Base-by-base conservation (phyloP, 2,113 vertebrate genomes). In the Malurus melanocephalus region DNA sequence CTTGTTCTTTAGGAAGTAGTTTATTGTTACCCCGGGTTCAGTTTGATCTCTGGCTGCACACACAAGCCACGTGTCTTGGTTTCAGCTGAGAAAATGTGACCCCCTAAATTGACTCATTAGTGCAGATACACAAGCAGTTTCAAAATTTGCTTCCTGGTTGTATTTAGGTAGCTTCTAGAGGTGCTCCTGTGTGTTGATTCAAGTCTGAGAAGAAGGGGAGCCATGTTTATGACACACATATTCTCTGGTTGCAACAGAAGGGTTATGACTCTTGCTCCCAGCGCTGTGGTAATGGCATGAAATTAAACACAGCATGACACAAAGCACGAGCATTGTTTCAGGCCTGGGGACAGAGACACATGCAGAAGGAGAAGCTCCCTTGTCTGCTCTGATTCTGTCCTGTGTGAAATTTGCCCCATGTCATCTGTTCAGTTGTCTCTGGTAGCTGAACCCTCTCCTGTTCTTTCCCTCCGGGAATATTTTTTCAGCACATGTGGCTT, bases 401-500 rank as follows among this genome's bases (percentile, higher is more conserved):
- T 48, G 19, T 80, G 83, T 94, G 76, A 73, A 85, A 78, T 83
- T 51, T 71, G 26, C 48, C 57, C 57, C 27, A 6, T 49, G 45
- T 43, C 61, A 61, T 60, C 49, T 67, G 0, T 77, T 80, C 23
- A 16, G 22, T 61, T 74, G n/a, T 79, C 56, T 84, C 48, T 80
- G 61, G 68, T 83, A 74, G 77, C 57, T 48, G 73, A 93, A 28
- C 68, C 60, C 10, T 71, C 56, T 93, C 65, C 40, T 4, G 1
- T 91, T 91, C 2, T 1, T 33, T 85, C 69, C 86, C 65, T 80
- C 48, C 0, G 45, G 88, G 56, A 83, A 26, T 67, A 28, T 60
- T 71, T 59, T 89, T 62, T 28, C 60, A 83, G 93, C 83, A 67
- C 56, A 48, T 83, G 52, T 91, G 90, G 64, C 60, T 91, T 91